Evolutionary conservation across 2,888 invertebrate species (phyloP).

Genomic region (Tribolium freemani): DNA sequence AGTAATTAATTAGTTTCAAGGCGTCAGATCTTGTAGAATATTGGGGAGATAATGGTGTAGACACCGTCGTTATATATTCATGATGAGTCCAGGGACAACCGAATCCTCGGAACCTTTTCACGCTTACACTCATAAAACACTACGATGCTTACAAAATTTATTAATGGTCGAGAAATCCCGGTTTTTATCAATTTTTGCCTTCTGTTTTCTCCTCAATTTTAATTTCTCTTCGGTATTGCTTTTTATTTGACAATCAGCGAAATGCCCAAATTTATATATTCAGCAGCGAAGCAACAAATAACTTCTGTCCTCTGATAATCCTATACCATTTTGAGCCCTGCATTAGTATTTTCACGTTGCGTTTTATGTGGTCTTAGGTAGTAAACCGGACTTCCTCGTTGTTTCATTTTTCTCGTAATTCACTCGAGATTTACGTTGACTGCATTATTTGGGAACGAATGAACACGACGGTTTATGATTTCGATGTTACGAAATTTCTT

Average conservation of each 20-base stretch:
- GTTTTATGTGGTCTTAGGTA: slow-evolving; percentile 44
- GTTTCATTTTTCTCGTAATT: slow-evolving; percentile 43
- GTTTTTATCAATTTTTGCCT: slow-evolving; percentile 20
- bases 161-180: slow-evolving; percentile 28
- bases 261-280: slow-evolving; percentile 20
- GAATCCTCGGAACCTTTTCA: slow-evolving; percentile 33
- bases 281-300: slow-evolving; percentile 25
- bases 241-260: slow-evolving; percentile 21
- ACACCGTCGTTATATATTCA: slow-evolving; percentile 48
- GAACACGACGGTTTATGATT: slow-evolving; percentile 42
- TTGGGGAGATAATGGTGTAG: slow-evolving; percentile 43
- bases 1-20: slow-evolving; percentile 55
- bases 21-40: slow-evolving; percentile 51
- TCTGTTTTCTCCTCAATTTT: slow-evolving; percentile 21
- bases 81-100: slow-evolving; percentile 41
- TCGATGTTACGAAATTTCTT: slow-evolving; percentile 39
- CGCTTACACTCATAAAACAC: slow-evolving; percentile 36
- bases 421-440: slow-evolving; percentile 44
- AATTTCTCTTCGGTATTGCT: slow-evolving; percentile 16
- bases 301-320: slow-evolving; percentile 34
- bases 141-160: slow-evolving; percentile 29
- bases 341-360: slow-evolving; percentile 41
- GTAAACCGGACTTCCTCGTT: slow-evolving; percentile 43
- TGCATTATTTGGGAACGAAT: slow-evolving; percentile 41
- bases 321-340: slow-evolving; percentile 21